Conservation (phyloP, 92 coral and sea anemone genomes). For the Epizoanthus scotinus region DNA sequence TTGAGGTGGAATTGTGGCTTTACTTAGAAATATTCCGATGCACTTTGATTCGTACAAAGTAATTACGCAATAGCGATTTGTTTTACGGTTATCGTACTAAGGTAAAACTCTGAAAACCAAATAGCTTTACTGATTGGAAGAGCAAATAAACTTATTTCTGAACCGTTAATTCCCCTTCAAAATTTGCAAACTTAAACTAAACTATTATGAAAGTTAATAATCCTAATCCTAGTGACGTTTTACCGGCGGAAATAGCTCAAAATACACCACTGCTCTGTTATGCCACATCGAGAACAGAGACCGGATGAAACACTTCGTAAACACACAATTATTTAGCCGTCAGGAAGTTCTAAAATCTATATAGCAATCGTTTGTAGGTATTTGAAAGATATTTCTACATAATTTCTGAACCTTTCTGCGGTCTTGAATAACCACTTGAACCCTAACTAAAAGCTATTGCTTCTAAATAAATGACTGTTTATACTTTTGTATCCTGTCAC, state of each 20-base stretch:
- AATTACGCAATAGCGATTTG: not conserved
- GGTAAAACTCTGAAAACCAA: not conserved
- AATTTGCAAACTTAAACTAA: not conserved
- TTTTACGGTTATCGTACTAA: not conserved
- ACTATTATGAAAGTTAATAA: not conserved
- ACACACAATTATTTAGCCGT: not conserved
- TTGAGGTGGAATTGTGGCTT: not conserved
- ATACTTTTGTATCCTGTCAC: not conserved
- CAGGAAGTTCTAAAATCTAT: not conserved
- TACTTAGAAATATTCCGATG: not conserved
- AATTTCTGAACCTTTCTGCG: not conserved
- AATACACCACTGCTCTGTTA: not conserved
- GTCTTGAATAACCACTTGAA: not conserved
- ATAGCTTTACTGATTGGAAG: not conserved
- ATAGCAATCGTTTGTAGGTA: not conserved
- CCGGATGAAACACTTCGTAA: not conserved
- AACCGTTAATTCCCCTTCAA: not conserved
- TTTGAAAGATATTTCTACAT: not conserved
- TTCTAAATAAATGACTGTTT: not conserved
- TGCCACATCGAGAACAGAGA: not conserved
- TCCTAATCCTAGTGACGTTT: not conserved
- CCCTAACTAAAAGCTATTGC: not conserved
- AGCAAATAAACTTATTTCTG: not conserved
- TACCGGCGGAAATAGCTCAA: conserved; percentile 11
- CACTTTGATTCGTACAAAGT: not conserved